phyloP scores from a whole-genome alignment of 2,113 vertebrate species.

The Thymallus thymallus region DNA sequence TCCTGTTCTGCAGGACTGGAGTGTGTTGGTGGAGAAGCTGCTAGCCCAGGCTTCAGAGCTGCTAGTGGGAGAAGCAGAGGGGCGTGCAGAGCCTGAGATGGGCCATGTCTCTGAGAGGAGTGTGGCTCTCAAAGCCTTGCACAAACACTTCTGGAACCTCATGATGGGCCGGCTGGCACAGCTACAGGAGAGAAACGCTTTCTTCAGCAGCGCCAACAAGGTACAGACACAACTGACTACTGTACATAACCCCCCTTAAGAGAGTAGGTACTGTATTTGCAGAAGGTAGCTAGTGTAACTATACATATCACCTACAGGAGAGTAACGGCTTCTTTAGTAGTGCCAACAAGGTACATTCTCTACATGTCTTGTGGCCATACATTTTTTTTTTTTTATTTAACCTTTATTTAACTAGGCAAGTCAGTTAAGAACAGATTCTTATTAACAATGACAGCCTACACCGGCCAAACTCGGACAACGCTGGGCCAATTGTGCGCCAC shows the following conservation, averaged over 20 bases:
- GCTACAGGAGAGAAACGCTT: conserved; percentile 76
- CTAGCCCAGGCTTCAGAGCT: conserved; percentile 66
- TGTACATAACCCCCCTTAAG: too few relatives aligned
- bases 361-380: background rate
- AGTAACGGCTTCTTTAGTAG: too few relatives aligned
- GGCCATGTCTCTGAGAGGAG: conserved; percentile 70
- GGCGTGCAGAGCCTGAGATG: conserved; percentile 53
- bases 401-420: too few relatives aligned
- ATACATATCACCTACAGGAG: too few relatives aligned
- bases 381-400: too few relatives aligned
- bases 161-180: conserved; percentile 67
- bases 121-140: conserved; percentile 68
- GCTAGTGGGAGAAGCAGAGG: conserved; percentile 24
- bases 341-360: conserved; percentile 44
- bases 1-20: conserved; percentile 72
- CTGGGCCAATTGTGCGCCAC: too few relatives aligned
- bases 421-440: too few relatives aligned
- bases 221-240: too few relatives aligned
- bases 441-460: too few relatives aligned
- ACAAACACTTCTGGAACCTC: conserved; percentile 66
- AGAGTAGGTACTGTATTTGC: too few relatives aligned
- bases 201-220: conserved; percentile 76
- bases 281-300: too few relatives aligned
- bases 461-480: too few relatives aligned
- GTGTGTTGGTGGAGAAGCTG: conserved; percentile 59